Percentiles rank a stretch among this genome's conserved stretches.
These are phyloP conservation scores for Xenus cinereus DNA, from an alignment of 2,113 vertebrate species.

Conservation along the genomic window DNA sequence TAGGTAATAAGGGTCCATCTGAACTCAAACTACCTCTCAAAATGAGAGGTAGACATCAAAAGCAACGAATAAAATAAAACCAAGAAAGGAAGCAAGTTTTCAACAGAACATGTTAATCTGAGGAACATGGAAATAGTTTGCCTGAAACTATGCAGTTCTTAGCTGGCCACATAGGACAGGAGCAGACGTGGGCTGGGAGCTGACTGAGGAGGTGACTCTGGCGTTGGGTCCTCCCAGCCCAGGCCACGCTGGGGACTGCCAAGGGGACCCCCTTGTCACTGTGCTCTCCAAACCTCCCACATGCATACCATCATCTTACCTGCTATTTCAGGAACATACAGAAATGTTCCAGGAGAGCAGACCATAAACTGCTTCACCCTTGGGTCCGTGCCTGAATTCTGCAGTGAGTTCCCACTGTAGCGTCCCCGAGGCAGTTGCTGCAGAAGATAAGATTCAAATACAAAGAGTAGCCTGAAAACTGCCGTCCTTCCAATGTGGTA, in stretches of 20 bases:
- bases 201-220: background rate
- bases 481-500: background rate
- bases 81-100: background rate
- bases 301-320: background rate
- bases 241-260: background rate
- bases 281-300: background rate
- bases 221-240: background rate
- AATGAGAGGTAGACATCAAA: background rate
- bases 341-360: background rate
- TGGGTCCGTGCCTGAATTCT: background rate
- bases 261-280: background rate
- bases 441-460: background rate
- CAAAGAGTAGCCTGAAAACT: background rate
- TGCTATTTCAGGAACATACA: background rate
- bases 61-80: background rate
- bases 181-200: background rate
- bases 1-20: background rate
- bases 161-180: background rate
- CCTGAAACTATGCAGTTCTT: background rate
- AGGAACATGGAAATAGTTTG: background rate
- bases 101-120: background rate
- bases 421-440: background rate
- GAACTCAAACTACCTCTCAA: background rate
- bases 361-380: background rate
- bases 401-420: background rate